A percentile compares a stretch with the other conserved stretches of the same genome.
Evolutionary conservation across 2,797 vertebrate species (phyloP).

Genomic region (Synanceia verrucosa): DNA sequence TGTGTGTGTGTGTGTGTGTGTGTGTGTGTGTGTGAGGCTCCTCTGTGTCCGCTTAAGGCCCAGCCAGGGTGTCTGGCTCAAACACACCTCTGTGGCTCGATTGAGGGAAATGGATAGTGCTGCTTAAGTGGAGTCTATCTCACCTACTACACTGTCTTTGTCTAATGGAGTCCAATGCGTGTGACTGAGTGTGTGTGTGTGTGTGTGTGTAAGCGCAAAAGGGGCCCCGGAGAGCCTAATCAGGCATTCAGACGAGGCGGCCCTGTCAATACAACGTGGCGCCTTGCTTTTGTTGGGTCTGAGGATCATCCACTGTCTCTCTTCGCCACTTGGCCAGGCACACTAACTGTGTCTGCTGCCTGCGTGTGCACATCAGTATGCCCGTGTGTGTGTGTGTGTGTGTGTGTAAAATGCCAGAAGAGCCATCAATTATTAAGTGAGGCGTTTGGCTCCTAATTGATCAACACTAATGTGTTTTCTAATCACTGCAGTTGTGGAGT

Average conservation of each 20-base stretch:
- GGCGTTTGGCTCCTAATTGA: constrained; percentile 98
- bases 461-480: constrained; percentile 99
- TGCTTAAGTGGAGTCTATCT: constrained; percentile 86
- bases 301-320: constrained; percentile 83
- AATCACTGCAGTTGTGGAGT: constrained; percentile 99
- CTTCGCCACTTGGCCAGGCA: constrained; percentile 69
- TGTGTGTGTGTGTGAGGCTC: constrained; percentile 49
- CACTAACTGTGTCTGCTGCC: constrained; percentile 85
- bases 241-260: constrained; percentile 92
- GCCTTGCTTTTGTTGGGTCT: constrained; percentile 93
- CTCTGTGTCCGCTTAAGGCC: constrained; percentile 77
- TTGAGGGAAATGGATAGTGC: constrained; percentile 84
- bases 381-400: constrained; percentile 76
- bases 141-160: constrained; percentile 82
- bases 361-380: constrained; percentile 44
- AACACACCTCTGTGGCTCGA: constrained; percentile 81
- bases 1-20: constrained; percentile 28
- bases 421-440: constrained; percentile 98
- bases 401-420: constrained; percentile 71
- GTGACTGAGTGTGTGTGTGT: constrained; percentile 69
- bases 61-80: constrained; percentile 79
- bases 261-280: constrained; percentile 93
- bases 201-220: constrained; percentile 76
- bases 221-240: constrained; percentile 95
- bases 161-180: constrained; percentile 84